phyloP scores from a whole-genome alignment of 1,140 invertebrate species.

The Drosophila biarmipes region DNA sequence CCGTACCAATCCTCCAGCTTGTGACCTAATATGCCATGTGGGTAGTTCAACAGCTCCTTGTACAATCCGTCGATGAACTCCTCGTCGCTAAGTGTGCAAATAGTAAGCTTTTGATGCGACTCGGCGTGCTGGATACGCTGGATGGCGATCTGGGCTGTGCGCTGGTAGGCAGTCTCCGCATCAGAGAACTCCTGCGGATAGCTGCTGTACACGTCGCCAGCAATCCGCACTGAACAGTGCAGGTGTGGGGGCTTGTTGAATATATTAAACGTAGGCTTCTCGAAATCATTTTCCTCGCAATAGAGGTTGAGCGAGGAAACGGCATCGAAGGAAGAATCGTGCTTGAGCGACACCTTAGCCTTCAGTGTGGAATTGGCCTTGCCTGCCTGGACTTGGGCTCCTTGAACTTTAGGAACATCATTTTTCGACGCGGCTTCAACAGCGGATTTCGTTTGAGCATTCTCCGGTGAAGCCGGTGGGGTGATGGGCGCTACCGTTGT shows the following conservation, averaged over 20 bases:
- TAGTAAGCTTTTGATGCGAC: conserved; percentile 35
- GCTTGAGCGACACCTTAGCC: conserved; percentile 5
- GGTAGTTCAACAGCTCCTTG: conserved; percentile 60
- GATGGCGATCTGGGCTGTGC: conserved; percentile 62
- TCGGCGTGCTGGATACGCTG: conserved; percentile 62
- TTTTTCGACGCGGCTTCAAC: not conserved
- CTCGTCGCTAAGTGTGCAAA: conserved; percentile 45
- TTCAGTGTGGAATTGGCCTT: not conserved
- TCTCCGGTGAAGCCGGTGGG: conserved; percentile 59
- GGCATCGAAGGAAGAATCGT: conserved; percentile 42
- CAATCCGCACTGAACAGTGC: conserved; percentile 66
- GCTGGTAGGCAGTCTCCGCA: conserved; percentile 42
- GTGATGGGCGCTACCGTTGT: conserved; percentile 25
- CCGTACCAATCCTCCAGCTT: conserved; percentile 75
- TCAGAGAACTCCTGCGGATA: conserved; percentile 69
- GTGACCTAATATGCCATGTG: conserved; percentile 74
- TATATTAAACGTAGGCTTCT: conserved; percentile 50
- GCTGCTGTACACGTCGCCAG: conserved; percentile 57
- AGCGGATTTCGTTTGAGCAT: not conserved
- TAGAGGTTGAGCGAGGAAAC: conserved; percentile 52
- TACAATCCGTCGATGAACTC: conserved; percentile 70
- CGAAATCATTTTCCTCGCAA: conserved; percentile 45
- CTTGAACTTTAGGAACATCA: conserved; percentile 2
- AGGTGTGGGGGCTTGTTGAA: conserved; percentile 20
- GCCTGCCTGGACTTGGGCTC: not conserved